Percentiles rank a stretch among this genome's conserved stretches.
Evolutionary conservation across 2,113 vertebrate genomes (phyloP).

Genomic region (Todiramphus saurophagus): DNA sequence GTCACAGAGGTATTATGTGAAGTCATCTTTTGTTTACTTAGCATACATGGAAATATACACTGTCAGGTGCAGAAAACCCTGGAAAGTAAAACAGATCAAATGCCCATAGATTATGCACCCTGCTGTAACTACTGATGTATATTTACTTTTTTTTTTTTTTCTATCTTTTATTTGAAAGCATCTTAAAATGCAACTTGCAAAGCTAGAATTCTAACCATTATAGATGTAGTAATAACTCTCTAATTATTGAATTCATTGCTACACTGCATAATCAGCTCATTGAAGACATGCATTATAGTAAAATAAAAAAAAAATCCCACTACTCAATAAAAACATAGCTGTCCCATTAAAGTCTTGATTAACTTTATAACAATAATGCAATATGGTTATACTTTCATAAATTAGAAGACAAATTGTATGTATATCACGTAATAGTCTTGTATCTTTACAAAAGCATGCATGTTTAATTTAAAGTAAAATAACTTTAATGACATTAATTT

Average conservation of each 20-base stretch:
- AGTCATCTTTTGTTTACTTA: neutral
- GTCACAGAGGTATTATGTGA: neutral
- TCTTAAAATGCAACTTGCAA: conserved; percentile 41
- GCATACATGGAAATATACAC: neutral
- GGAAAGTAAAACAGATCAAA: neutral
- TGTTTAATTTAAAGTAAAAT: conserved; percentile 70
- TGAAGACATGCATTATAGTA: conserved; percentile 65
- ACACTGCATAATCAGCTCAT: conserved; percentile 66
- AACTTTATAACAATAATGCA: conserved; percentile 74
- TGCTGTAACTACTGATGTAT: neutral
- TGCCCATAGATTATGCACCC: neutral
- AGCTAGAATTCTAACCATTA: conserved; percentile 45
- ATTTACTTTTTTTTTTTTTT: neutral
- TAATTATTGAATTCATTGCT: conserved; percentile 73
- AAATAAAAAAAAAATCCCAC: conserved; percentile 19
- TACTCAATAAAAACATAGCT: conserved; percentile 54
- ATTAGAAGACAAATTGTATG: conserved; percentile 70
- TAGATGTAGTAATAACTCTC: conserved; percentile 67
- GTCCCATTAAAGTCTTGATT: conserved; percentile 77
- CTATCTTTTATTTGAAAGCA: neutral
- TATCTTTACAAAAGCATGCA: conserved; percentile 34
- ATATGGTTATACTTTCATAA: conserved; percentile 70
- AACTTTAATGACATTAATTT: conserved; percentile 47
- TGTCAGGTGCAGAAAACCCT: neutral
- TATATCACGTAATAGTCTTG: conserved; percentile 45